Evolutionary conservation across 2,113 vertebrate genomes (phyloP).

Genomic region (Oryzias celebensis): DNA sequence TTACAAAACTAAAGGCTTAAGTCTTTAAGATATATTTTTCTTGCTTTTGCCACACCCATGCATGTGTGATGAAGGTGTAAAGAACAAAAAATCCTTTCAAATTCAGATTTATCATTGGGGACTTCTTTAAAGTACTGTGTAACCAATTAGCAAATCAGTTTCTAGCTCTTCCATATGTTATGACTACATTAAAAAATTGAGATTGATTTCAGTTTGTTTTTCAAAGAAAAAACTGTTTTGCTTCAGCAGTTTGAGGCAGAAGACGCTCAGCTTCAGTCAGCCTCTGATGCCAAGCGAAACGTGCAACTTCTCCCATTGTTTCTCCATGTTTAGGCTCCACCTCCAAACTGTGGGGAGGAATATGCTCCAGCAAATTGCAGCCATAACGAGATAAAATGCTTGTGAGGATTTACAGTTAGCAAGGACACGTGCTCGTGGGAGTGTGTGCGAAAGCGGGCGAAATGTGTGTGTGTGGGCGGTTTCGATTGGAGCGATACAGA

Average conservation of each 20-base stretch:
- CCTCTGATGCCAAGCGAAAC: constrained; percentile 10
- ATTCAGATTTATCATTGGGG: too few relatives aligned
- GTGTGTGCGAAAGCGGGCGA: constrained; percentile 36
- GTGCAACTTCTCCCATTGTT: constrained; percentile 9
- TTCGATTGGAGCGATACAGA: constrained; percentile 42
- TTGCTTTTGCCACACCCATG: too few relatives aligned
- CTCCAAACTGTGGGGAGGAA: constrained; percentile 25
- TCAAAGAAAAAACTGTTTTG: constrained; percentile 11
- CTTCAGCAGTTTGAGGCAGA: constrained; percentile 13
- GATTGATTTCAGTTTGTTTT: constrained; percentile 8
- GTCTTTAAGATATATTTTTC: too few relatives aligned
- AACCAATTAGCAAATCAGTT: too few relatives aligned
- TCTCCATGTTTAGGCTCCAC: constrained; percentile 32
- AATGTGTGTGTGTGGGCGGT: constrained; percentile 50
- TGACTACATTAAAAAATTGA: constrained; percentile 9
- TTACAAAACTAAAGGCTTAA: too few relatives aligned
- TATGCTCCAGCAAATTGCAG: constrained; percentile 28
- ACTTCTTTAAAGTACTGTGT: too few relatives aligned
- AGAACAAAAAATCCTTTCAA: too few relatives aligned
- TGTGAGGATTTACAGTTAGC: constrained; percentile 51
- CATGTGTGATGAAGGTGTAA: too few relatives aligned
- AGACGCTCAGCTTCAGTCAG: constrained; percentile 5
- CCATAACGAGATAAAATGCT: constrained; percentile 35
- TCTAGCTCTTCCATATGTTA: neutral
- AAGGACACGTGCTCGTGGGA: constrained; percentile 33